phyloP scores from a whole-genome alignment of 2,113 vertebrate species.

The Cercopithecus mona region DNA sequence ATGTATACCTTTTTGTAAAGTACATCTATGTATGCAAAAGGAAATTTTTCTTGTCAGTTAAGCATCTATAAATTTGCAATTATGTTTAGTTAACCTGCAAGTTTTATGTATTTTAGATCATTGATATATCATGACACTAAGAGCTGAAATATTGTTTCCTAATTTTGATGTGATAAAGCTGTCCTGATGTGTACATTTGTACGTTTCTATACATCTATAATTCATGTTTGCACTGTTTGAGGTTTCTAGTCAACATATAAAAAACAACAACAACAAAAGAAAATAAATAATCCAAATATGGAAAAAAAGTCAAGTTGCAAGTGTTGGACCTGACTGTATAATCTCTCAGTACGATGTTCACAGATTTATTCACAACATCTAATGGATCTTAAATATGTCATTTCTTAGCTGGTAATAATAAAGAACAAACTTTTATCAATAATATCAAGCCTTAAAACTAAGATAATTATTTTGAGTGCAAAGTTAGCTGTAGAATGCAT shows the following conservation, averaged over 20 bases:
- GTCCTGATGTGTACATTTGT: neutral
- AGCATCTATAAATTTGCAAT: neutral
- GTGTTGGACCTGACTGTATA: neutral
- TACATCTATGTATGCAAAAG: neutral
- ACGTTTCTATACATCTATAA: neutral
- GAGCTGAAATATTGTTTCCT: slow-evolving; percentile 13
- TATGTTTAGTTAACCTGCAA: slow-evolving; percentile 3
- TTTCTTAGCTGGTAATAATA: neutral
- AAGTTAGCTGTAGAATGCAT: neutral
- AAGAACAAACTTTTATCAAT: neutral
- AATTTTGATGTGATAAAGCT: neutral
- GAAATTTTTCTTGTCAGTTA: neutral
- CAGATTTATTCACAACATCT: neutral
- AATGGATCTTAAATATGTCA: neutral
- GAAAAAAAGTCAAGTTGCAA: neutral
- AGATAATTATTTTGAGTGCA: slow-evolving; percentile 1
- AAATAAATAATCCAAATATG: neutral
- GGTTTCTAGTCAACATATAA: neutral
- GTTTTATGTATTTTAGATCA: neutral
- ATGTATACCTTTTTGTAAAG: neutral
- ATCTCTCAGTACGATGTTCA: neutral
- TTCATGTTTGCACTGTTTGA: neutral
- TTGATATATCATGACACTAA: slow-evolving; percentile 4
- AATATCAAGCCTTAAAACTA: neutral
- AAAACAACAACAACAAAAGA: neutral